phyloP scores from a whole-genome alignment of 2,888 invertebrate species.

The Merodon equestris region DNA sequence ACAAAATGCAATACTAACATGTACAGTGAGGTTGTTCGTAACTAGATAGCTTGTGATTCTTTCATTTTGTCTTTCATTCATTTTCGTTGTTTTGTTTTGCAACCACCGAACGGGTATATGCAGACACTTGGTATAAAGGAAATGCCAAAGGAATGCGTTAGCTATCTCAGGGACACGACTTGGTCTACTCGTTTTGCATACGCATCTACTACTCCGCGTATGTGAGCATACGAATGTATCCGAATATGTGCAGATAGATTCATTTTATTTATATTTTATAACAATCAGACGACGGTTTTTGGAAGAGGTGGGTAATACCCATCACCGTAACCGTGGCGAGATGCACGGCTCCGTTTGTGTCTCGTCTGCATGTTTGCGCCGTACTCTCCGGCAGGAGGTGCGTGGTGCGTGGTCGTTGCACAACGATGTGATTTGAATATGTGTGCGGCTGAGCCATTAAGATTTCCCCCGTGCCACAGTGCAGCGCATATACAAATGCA shows the following conservation, averaged over 20 bases:
- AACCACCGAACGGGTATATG: constrained; percentile 41
- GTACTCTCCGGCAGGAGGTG: too few species aligned
- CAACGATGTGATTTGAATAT: constrained; percentile 26
- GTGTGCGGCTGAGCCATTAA: constrained; percentile 10
- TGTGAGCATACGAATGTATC: too few species aligned
- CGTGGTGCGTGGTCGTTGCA: constrained; percentile 39
- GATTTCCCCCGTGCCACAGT: constrained; percentile 18
- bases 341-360: too few species aligned
- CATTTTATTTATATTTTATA: constrained; percentile 21
- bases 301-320: constrained; percentile 20
- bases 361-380: neutral
- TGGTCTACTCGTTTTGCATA: constrained; percentile 27
- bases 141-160: constrained; percentile 60
- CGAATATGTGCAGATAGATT: neutral
- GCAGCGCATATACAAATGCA: constrained; percentile 17
- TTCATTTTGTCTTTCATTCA: constrained; percentile 2
- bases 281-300: constrained; percentile 15
- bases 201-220: too few species aligned
- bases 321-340: neutral
- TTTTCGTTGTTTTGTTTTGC: constrained; percentile 4
- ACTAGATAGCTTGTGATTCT: constrained; percentile 21
- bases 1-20: constrained; percentile 55
- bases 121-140: constrained; percentile 29
- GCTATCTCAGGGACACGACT: constrained; percentile 12
- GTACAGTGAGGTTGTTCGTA: constrained; percentile 37